Conservation (phyloP, 2,797 vertebrate genomes). For the Halcyon badia region DNA sequence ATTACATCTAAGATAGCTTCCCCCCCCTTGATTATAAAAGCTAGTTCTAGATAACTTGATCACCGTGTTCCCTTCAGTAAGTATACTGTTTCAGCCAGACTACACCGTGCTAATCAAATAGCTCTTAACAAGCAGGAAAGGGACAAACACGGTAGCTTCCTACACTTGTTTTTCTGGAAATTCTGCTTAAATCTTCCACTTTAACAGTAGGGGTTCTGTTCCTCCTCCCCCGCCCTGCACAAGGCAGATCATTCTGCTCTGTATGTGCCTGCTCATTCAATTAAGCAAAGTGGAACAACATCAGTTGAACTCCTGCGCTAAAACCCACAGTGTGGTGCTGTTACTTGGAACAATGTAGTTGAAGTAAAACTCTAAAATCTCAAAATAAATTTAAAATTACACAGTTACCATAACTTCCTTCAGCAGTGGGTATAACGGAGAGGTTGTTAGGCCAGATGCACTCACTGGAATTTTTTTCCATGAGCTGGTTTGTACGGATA, state of each 20-base stretch:
- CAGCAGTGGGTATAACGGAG: not conserved
- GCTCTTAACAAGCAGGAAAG: not conserved
- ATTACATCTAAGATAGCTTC: not conserved
- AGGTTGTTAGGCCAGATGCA: not conserved
- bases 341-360: not conserved
- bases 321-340: not conserved
- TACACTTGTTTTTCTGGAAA: not conserved
- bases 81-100: not conserved
- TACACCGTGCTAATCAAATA: not conserved
- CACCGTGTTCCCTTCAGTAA: not conserved
- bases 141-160: not conserved
- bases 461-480: not conserved
- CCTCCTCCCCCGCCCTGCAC: not conserved
- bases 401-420: not conserved
- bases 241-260: not conserved
- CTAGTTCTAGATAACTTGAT: not conserved
- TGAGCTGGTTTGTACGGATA: not conserved
- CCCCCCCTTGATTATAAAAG: not conserved
- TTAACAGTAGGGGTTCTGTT: not conserved
- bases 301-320: not conserved
- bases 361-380: not conserved
- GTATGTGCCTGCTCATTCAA: fast-evolving
- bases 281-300: not conserved
- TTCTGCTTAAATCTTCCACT: not conserved
- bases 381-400: not conserved